A percentile compares a stretch with the other conserved stretches of the same genome.
Evolutionary conservation across 1,140 invertebrate genomes (phyloP).

Genomic region (Holotrichia oblita): DNA sequence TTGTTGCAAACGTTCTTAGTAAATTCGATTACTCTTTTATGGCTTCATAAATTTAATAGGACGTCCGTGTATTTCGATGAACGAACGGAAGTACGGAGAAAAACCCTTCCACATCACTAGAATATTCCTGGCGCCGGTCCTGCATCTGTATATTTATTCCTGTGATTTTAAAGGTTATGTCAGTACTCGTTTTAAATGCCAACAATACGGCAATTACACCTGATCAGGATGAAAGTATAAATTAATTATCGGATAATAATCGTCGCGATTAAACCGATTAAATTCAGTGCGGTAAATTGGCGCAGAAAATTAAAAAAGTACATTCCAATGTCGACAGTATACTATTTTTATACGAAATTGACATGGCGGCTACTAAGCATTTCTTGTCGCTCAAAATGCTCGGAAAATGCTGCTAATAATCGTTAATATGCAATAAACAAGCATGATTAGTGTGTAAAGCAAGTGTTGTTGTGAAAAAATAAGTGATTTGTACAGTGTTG

Average conservation of each 20-base stretch:
- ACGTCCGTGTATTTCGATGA: too few species aligned
- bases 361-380: conserved; percentile 51
- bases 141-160: conserved; percentile 4
- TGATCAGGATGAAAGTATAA: not conserved
- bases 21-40: too few species aligned
- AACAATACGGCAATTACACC: not conserved
- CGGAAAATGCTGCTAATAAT: conserved; percentile 42
- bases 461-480: conserved; percentile 36
- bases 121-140: not conserved
- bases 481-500: conserved; percentile 40
- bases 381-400: conserved; percentile 39
- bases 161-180: conserved; percentile 26
- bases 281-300: conserved; percentile 26
- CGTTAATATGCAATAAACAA: conserved; percentile 37
- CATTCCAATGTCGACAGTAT: conserved; percentile 48
- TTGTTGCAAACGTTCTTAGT: too few species aligned
- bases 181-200: conserved; percentile 6
- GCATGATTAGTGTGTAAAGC: conserved; percentile 26
- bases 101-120: too few species aligned
- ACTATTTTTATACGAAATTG: conserved; percentile 57
- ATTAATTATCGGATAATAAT: conserved; percentile 14
- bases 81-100: too few species aligned
- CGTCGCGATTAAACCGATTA: not conserved
- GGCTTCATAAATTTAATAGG: too few species aligned
- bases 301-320: conserved; percentile 47